Evolutionary conservation across 2,797 vertebrate genomes (phyloP).

Genomic region (Pangasius djambal): DNA sequence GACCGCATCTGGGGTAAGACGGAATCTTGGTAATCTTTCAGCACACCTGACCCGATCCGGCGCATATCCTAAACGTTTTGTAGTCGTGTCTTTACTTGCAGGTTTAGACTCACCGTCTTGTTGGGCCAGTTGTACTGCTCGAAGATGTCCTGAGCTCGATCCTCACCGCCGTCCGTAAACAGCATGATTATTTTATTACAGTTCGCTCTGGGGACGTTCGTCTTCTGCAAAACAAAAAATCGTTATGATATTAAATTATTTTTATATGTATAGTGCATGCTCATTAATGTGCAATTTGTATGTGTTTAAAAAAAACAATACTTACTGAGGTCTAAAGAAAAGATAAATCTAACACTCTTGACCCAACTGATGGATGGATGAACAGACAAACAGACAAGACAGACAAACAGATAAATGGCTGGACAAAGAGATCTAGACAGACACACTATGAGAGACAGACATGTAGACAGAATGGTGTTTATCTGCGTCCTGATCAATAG

Average conservation of each 20-base stretch:
- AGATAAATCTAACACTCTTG: conserved; percentile 20
- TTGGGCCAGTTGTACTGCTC: conserved; percentile 99
- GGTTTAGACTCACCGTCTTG: conserved; percentile 82
- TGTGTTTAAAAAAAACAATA: not conserved
- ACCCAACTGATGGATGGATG: conserved; percentile 24
- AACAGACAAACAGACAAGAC: not conserved
- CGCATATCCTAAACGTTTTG: fast-evolving
- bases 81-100: no score
- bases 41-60: not conserved
- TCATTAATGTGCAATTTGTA: not conserved
- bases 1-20: not conserved
- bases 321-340: conserved; percentile 26
- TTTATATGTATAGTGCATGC: not conserved
- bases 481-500: not conserved
- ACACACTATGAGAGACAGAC: not conserved
- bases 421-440: conserved; percentile 1
- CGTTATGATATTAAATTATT: not conserved
- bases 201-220: conserved; percentile 93
- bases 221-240: conserved; percentile 69
- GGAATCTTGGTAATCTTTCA: not conserved
- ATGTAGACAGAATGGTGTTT: not conserved
- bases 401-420: conserved; percentile 25
- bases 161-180: conserved; percentile 96
- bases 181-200: conserved; percentile 99
- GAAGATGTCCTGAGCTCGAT: conserved; percentile 96